Evolutionary conservation across 2,888 invertebrate genomes (phyloP).

Genomic region (Noctua janthina): DNA sequence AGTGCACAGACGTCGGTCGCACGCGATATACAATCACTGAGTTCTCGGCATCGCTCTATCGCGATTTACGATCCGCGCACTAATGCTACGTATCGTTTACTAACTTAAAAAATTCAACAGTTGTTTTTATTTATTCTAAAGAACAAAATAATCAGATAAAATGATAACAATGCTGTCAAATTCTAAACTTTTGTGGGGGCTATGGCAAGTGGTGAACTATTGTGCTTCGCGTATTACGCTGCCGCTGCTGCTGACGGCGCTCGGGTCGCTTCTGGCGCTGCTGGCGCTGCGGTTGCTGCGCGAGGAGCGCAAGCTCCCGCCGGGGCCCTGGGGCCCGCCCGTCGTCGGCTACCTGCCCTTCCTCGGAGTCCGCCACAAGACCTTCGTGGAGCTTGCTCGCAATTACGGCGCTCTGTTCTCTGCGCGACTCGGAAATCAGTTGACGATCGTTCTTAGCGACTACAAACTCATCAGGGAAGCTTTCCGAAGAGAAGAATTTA

Average conservation of each 20-base stretch:
- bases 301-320: conserved; percentile 92
- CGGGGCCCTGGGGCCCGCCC: conserved; percentile 97
- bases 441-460: conserved; percentile 96
- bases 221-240: conserved; percentile 83
- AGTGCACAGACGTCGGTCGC: conserved; percentile 88
- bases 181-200: conserved; percentile 90
- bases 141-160: conserved; percentile 72
- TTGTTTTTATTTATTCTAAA: conserved; percentile 67
- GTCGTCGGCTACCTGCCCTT: conserved; percentile 96
- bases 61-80: conserved; percentile 83
- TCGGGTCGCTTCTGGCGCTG: too few species aligned
- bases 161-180: conserved; percentile 83
- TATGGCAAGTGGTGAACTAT: conserved; percentile 86
- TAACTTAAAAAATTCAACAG: conserved; percentile 62
- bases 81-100: conserved; percentile 81
- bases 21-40: conserved; percentile 84
- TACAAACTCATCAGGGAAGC: conserved; percentile 96
- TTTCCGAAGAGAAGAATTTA: conserved; percentile 96
- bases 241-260: conserved; percentile 85
- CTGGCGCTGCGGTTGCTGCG: conserved; percentile 69
- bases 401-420: conserved; percentile 96
- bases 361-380: conserved; percentile 94
- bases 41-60: conserved; percentile 78
- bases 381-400: conserved; percentile 94
- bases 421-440: conserved; percentile 94